Evolutionary conservation across 2,888 invertebrate species (phyloP), one percentile per base, ranked within the genome.

Genomic region (Tineola bisselliella): DNA sequence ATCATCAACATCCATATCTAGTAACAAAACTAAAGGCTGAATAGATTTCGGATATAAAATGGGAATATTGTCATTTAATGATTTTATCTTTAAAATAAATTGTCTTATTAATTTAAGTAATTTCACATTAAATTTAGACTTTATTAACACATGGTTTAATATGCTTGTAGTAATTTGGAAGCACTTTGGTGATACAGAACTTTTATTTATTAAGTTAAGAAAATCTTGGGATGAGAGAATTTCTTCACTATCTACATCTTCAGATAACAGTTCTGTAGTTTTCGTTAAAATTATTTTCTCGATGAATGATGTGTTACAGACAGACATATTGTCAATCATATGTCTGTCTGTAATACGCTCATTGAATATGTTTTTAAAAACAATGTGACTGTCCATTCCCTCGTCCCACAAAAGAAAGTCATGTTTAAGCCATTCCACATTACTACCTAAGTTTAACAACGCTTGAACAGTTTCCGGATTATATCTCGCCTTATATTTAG

Each of bases 401-500:
- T 63, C 25, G 63, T 76, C 65, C 75, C 73, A 77, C 56, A 78
- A 71, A 52, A 83, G 69, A 17, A 83, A 62, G 43, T 80, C 74
- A 61, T 74, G 67, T 6, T 70, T 63, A 48, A 79, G 44, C 8
- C 57, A 61, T 33, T 74, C 66, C 48, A 70, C 60, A 56, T 68
- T 58, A 30, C 64, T 66, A 65, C 74, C 74, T 13, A 86, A 69
- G 68, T 84, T 86, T 1, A 77, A 63, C 58, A 86, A 67, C 11
- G 86, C 79, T 68, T 81, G 80, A 1, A 78, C 61, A 18, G 79
- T 67, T 68, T 86, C 84, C 57, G 79, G 75, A 44, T 79, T 77
- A 0, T 74, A 17, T 52, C 64, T 62, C 13, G 72, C 64, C 44
- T 69, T 63, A 48, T 67, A 68, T n/a, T 62, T 69, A 10, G 78